Conservation (phyloP, 37 sponge, comb jelly and placozoan species). For the Aplysina aerophoba region DNA sequence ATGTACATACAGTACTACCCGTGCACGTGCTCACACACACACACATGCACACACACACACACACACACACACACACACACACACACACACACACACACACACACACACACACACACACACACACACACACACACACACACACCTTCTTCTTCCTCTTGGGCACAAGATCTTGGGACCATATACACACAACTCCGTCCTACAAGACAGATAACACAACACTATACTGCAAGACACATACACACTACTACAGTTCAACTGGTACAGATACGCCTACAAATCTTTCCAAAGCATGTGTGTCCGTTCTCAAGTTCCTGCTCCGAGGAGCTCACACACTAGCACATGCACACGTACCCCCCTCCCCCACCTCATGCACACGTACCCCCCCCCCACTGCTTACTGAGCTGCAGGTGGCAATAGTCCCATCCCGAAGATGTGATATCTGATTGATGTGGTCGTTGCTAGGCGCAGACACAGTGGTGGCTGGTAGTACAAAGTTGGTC, state of each 20-base stretch:
- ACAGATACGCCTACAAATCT: too few species aligned
- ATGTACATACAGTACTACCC: not conserved
- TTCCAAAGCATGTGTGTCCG: too few species aligned
- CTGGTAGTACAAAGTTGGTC: slow-evolving; percentile 38
- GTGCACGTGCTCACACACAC: not conserved
- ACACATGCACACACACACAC: slow-evolving; percentile 10
- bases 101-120: not conserved
- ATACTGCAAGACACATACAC: too few species aligned
- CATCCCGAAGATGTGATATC: slow-evolving; percentile 50
- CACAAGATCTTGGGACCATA: slow-evolving; percentile 44
- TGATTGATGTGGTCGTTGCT: slow-evolving; percentile 67
- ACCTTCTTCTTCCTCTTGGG: slow-evolving; percentile 62
- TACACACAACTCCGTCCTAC: slow-evolving; percentile 60
- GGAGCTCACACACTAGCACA: too few species aligned
- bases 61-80: not conserved
- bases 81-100: not conserved
- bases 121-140: not conserved
- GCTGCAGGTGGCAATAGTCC: slow-evolving; percentile 72
- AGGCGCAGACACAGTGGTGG: slow-evolving; percentile 38
- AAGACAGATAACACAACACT: too few species aligned
- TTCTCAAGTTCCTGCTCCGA: too few species aligned
- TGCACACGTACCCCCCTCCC: too few species aligned
- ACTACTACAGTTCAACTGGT: too few species aligned
- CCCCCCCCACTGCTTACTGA: slow-evolving; percentile 25
- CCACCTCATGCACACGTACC: too few species aligned